A percentile compares a stretch with the other conserved stretches of the same genome.
These are phyloP conservation scores for Hesperia comma DNA, from an alignment of 2,888 invertebrate genomes.

Conservation along the genomic window DNA sequence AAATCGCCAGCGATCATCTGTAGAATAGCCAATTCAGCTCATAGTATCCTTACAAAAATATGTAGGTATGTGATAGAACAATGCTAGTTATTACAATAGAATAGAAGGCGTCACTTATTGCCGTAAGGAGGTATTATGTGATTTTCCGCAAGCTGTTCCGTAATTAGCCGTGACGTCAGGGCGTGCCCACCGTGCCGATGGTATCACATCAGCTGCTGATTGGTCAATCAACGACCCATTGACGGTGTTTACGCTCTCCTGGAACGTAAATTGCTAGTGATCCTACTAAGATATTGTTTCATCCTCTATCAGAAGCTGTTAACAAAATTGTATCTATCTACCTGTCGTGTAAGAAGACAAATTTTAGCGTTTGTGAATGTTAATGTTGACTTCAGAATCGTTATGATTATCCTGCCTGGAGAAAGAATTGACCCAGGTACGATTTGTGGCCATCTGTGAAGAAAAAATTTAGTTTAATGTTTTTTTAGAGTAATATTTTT, in stretches of 20 bases:
- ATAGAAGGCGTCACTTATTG: not conserved
- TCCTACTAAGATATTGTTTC: not conserved
- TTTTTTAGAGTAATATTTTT: too few species aligned
- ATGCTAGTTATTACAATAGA: too few species aligned
- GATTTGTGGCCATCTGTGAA: too few species aligned
- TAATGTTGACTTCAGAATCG: not conserved
- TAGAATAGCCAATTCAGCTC: too few species aligned
- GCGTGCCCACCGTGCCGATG: constrained; percentile 20
- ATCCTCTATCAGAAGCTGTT: not conserved
- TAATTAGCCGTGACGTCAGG: constrained; percentile 18
- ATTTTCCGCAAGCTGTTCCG: constrained; percentile 6
- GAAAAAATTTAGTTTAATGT: too few species aligned
- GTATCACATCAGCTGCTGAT: constrained; percentile 28
- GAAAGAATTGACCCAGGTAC: too few species aligned
- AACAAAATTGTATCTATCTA: not conserved
- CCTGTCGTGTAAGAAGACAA: too few species aligned
- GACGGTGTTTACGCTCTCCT: constrained; percentile 17
- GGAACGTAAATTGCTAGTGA: constrained; percentile 17
- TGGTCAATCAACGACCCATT: constrained; percentile 23
- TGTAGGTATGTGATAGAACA: too few species aligned
- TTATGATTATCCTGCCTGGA: too few species aligned
- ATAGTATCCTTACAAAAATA: too few species aligned
- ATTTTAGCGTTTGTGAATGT: not conserved
- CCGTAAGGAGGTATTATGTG: not conserved
- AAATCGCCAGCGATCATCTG: too few species aligned